phyloP scores from a whole-genome alignment of 2,797 vertebrate genomes.

The Tiaroga cobitis region DNA sequence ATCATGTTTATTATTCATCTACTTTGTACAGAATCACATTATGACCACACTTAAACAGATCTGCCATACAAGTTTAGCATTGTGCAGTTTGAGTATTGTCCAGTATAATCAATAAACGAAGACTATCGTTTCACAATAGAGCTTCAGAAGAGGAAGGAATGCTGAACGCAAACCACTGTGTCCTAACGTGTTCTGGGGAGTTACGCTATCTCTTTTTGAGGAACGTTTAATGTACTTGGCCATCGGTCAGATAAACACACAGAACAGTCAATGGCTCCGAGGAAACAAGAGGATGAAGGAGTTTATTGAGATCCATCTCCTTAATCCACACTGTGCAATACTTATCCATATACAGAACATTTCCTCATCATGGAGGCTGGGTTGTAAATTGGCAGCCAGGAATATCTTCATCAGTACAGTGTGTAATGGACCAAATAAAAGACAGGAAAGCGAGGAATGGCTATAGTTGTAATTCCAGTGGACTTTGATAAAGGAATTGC shows the following conservation, averaged over 20 bases:
- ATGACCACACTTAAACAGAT: conserved; percentile 14
- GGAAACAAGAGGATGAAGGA: conserved; percentile 36
- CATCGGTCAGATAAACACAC: conserved; percentile 37
- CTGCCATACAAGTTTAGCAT: conserved; percentile 18
- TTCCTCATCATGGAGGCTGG: conserved; percentile 13
- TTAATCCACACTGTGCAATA: conserved; percentile 34
- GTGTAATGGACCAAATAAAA: conserved; percentile 23
- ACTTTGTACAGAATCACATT: conserved; percentile 43
- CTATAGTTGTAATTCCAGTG: conserved; percentile 24
- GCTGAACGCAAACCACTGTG: conserved; percentile 14
- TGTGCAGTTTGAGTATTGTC: conserved; percentile 14
- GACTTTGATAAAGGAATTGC: conserved; percentile 16
- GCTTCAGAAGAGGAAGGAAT: not conserved
- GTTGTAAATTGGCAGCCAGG: conserved; percentile 17
- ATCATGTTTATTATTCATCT: conserved; percentile 40
- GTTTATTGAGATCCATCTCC: conserved; percentile 33
- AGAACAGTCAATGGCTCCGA: conserved; percentile 25
- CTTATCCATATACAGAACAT: conserved; percentile 16
- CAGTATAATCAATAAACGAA: conserved; percentile 34
- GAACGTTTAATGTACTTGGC: conserved; percentile 37
- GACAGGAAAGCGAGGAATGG: conserved; percentile 12
- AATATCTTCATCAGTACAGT: conserved; percentile 36
- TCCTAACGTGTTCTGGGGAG: conserved; percentile 29
- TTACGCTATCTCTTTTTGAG: conserved; percentile 32
- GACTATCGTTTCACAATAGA: conserved; percentile 20